These are phyloP conservation scores for Tonatia bakeri DNA, from an alignment of 2,113 vertebrate genomes.

Conservation along the genomic window DNA sequence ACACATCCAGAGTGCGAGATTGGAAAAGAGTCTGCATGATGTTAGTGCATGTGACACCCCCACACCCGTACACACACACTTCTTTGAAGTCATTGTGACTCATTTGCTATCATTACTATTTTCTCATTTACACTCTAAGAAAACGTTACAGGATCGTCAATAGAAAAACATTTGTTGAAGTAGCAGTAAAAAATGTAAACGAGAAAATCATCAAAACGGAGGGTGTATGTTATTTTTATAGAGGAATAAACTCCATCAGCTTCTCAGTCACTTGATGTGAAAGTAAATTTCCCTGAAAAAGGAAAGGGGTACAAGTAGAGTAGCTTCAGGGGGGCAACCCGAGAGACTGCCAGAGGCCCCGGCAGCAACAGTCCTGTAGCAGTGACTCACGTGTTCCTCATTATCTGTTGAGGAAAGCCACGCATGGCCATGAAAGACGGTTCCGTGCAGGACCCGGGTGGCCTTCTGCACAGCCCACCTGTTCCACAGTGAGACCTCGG, in stretches of 20 bases:
- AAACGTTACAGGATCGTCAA: conserved; percentile 7
- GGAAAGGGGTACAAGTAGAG: too few relatives aligned
- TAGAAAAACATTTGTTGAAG: background rate
- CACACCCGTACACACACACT: background rate
- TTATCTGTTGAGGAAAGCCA: background rate
- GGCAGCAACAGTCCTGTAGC: background rate
- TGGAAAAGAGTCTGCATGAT: background rate
- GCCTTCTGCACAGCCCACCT: background rate
- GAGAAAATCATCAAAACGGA: background rate
- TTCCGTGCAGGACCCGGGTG: background rate
- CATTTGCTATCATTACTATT: background rate
- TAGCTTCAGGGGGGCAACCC: background rate
- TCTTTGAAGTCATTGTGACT: background rate
- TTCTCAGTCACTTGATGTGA: background rate
- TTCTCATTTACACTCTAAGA: background rate
- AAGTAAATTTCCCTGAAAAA: background rate
- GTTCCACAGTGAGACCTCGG: background rate
- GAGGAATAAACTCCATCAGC: background rate
- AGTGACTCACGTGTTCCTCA: background rate
- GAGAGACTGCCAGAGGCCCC: background rate
- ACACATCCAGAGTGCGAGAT: background rate
- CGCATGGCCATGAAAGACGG: background rate
- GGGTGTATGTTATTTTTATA: background rate
- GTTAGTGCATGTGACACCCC: background rate
- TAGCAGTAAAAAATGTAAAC: background rate